Evolutionary conservation across 1,140 invertebrate species (phyloP).

Genomic region (Platorchestia sp.): DNA sequence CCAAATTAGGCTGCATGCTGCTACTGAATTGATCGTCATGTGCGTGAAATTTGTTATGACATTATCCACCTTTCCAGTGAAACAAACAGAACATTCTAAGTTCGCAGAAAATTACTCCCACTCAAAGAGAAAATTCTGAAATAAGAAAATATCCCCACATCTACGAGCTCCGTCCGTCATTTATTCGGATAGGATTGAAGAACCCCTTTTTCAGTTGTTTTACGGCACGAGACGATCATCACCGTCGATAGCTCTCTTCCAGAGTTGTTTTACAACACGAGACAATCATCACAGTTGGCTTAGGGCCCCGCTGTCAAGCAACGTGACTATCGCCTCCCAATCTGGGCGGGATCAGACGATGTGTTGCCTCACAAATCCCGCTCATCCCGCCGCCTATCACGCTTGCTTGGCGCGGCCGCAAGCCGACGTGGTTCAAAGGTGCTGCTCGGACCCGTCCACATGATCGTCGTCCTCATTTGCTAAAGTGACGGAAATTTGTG

Average conservation of each 20-base stretch:
- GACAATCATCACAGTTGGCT: conserved; percentile 15
- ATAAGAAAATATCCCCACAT: not conserved
- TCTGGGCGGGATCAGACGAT: conserved; percentile 18
- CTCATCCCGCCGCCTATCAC: not conserved
- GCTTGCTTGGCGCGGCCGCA: not conserved
- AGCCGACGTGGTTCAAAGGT: not conserved
- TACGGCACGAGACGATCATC: conserved; percentile 24
- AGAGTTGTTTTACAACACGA: conserved; percentile 11
- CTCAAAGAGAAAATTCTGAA: not conserved
- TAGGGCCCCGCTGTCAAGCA: not conserved
- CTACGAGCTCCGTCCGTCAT: not conserved
- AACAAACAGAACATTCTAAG: no score
- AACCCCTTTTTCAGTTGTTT: not conserved
- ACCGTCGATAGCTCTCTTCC: not conserved
- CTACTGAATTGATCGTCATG: no score
- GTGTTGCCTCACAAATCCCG: not conserved
- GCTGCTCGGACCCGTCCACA: not conserved
- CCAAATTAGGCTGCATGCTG: no score
- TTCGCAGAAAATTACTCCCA: not conserved
- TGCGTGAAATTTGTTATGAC: no score
- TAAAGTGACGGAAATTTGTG: not conserved
- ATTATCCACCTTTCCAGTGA: no score
- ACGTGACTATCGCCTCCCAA: conserved; percentile 43
- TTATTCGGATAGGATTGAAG: not conserved
- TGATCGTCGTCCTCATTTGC: not conserved